Percentiles rank a stretch among this genome's conserved stretches.
phyloP scores from a whole-genome alignment of 2,888 invertebrate species.

The Hypercompe scribonia region DNA sequence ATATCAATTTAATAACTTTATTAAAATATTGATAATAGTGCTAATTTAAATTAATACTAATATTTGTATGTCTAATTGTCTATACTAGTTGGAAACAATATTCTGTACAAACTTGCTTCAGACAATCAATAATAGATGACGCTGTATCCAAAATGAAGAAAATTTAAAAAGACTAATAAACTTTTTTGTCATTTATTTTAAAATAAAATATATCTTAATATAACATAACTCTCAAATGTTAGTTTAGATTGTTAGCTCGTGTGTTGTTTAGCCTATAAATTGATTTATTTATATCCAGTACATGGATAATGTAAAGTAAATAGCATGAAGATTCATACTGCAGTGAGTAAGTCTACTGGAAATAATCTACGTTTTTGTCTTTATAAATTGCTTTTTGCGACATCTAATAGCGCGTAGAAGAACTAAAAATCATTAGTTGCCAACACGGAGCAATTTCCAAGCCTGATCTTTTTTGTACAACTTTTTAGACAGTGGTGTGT shows the following conservation, averaged over 20 bases:
- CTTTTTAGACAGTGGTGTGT: too few species aligned
- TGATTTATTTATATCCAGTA: not conserved
- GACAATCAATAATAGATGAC: slow-evolving; percentile 39
- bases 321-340: not conserved
- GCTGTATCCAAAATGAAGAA: not conserved
- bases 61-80: not conserved
- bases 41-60: not conserved
- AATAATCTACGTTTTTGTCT: too few species aligned
- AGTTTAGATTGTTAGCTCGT: not conserved
- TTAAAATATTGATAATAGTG: too few species aligned
- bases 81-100: too few species aligned
- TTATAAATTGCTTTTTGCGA: not conserved
- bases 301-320: not conserved
- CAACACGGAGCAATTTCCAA: too few species aligned
- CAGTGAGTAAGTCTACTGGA: too few species aligned
- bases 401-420: not conserved
- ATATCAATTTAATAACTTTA: too few species aligned
- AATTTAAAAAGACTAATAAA: not conserved
- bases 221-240: not conserved
- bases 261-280: not conserved
- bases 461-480: too few species aligned
- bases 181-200: not conserved
- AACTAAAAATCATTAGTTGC: not conserved
- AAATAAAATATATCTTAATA: not conserved
- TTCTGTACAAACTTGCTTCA: not conserved